These are phyloP conservation scores for Entelurus aequoreus DNA, from an alignment of 2,113 vertebrate genomes.

Conservation along the genomic window DNA sequence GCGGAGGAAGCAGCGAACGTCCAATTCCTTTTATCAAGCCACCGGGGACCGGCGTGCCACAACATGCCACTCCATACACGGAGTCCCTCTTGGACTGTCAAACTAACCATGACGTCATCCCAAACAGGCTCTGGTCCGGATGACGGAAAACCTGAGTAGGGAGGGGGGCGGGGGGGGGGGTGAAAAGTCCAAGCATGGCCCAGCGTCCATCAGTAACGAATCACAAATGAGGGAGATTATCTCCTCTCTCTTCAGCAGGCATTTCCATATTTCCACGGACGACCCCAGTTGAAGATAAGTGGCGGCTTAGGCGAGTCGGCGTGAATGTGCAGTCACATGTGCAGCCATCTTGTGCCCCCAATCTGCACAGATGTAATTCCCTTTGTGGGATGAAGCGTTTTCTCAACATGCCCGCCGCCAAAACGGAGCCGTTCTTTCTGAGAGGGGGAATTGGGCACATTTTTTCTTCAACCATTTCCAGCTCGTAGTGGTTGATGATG, in stretches of 20 bases:
- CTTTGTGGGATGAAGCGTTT: conserved; percentile 37
- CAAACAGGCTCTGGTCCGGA: conserved; percentile 9
- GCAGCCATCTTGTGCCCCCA: conserved; percentile 53
- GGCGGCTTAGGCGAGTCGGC: conserved; percentile 31
- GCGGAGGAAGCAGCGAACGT: conserved; percentile 25
- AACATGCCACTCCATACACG: conserved; percentile 46
- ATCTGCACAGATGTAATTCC: conserved; percentile 52
- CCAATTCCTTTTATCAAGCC: conserved; percentile 49
- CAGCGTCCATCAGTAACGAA: conserved; percentile 18
- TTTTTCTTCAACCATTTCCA: conserved; percentile 22
- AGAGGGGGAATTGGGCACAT: background rate
- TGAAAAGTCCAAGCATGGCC: conserved; percentile 18
- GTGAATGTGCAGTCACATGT: conserved; percentile 46
- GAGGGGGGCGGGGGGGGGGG: background rate
- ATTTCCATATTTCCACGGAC: conserved; percentile 19
- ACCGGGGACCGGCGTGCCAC: conserved; percentile 61
- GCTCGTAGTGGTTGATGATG: conserved; percentile 14
- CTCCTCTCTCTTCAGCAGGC: conserved; percentile 24
- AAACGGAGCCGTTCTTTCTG: conserved; percentile 18
- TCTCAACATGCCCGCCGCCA: conserved; percentile 45
- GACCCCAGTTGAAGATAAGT: conserved; percentile 34
- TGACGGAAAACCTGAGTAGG: background rate
- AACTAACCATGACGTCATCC: conserved; percentile 29
- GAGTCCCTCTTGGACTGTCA: conserved; percentile 28
- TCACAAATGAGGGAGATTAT: conserved; percentile 34